phyloP scores from a whole-genome alignment of 2,113 vertebrate genomes.

The Ursus arctos region DNA sequence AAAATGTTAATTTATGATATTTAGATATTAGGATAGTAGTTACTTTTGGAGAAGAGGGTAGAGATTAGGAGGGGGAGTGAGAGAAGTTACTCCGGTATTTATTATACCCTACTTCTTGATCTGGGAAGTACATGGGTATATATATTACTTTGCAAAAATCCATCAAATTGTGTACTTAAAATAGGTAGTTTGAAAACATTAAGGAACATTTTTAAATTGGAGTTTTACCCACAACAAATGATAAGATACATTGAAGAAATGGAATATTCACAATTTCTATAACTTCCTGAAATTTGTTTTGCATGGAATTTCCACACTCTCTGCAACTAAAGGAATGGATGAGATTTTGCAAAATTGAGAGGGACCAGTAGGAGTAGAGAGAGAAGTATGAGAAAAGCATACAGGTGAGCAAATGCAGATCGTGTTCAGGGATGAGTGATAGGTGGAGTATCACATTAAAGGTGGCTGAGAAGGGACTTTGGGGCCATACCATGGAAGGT shows the following conservation, averaged over 20 bases:
- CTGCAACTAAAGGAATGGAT: not conserved
- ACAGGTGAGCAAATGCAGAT: not conserved
- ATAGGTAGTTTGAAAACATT: not conserved
- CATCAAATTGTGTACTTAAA: not conserved
- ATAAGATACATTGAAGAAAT: slow-evolving; percentile 5
- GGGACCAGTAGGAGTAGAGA: not conserved
- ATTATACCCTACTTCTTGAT: not conserved
- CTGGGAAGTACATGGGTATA: not conserved
- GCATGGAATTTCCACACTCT: not conserved
- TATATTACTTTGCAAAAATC: not conserved
- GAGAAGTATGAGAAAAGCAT: not conserved
- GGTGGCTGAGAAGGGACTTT: not conserved
- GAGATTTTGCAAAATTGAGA: not conserved
- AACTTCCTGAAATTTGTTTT: slow-evolving; percentile 53
- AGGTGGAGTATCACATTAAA: not conserved
- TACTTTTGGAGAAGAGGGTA: not conserved
- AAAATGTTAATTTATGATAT: not conserved
- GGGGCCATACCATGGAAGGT: not conserved
- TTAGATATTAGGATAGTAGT: not conserved
- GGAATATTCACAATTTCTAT: not conserved
- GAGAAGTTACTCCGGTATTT: not conserved
- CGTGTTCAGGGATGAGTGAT: not conserved
- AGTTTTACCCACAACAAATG: slow-evolving; percentile 34
- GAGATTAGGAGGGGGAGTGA: not conserved
- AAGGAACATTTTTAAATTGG: slow-evolving; percentile 38